Percentiles rank a stretch among this genome's conserved stretches.
Conservation (phyloP, 37 sponge, comb jelly and placozoan genomes). For the Chondrilla cf. caribensis region DNA sequence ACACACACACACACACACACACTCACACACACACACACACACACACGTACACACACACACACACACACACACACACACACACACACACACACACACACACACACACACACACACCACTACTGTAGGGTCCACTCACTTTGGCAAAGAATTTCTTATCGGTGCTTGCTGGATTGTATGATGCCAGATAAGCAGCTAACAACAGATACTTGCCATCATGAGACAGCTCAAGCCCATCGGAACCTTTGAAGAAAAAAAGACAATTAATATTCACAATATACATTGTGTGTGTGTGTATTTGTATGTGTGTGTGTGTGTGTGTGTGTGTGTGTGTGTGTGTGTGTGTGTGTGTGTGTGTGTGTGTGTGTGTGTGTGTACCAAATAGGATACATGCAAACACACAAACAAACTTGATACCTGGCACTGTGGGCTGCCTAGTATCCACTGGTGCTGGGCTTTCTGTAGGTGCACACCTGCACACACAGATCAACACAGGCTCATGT, state of each 20-base stretch:
- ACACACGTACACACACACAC: neutral
- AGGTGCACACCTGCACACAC: too few relatives aligned
- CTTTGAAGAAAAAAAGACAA: neutral
- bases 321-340: constrained; percentile 8
- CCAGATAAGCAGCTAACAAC: constrained; percentile 63
- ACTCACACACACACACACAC: neutral
- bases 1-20: too few relatives aligned
- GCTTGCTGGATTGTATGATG: constrained; percentile 75
- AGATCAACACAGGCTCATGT: too few relatives aligned
- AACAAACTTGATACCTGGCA: too few relatives aligned
- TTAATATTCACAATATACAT: neutral
- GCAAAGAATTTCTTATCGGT: constrained; percentile 77
- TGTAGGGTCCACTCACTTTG: constrained; percentile 62
- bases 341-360: too few relatives aligned
- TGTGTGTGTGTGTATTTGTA: too few relatives aligned
- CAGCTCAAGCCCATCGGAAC: constrained; percentile 35
- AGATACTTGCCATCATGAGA: constrained; percentile 59
- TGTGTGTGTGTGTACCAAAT: neutral
- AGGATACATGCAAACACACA: neutral
- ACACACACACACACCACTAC: neutral
- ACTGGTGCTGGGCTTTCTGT: too few relatives aligned
- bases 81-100: neutral
- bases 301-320: too few relatives aligned
- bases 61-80: neutral
- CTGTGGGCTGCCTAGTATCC: too few relatives aligned